A percentile compares a stretch with the other conserved stretches of the same genome.
Conservation (phyloP, 1,140 invertebrate genomes). For the Pseudomyrmex flavicornis region DNA sequence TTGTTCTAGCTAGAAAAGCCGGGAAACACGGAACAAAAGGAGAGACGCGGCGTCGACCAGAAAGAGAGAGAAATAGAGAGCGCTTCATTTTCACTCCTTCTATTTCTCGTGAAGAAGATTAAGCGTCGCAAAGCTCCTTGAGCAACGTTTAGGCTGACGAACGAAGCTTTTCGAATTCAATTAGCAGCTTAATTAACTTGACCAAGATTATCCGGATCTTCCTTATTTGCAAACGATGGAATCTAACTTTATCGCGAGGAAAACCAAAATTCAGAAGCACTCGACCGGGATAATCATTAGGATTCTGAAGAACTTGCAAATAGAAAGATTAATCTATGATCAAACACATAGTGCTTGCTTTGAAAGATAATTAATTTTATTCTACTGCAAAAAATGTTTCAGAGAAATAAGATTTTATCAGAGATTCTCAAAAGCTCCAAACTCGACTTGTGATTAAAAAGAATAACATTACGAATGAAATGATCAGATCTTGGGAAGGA, state of each 20-base stretch:
- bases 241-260: neutral
- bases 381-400: too few species aligned
- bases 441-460: too few species aligned
- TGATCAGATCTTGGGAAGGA: neutral
- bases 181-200: constrained; percentile 62
- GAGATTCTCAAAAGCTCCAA: too few species aligned
- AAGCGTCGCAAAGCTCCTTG: constrained; percentile 61
- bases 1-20: constrained; percentile 67
- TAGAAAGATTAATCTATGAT: neutral
- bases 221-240: neutral
- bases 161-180: constrained; percentile 57
- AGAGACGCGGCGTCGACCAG: too few species aligned
- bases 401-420: too few species aligned
- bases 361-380: too few species aligned
- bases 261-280: neutral
- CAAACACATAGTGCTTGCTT: neutral
- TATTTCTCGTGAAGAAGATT: constrained; percentile 57
- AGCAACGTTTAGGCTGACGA: constrained; percentile 55
- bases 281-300: neutral
- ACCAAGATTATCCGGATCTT: constrained; percentile 45
- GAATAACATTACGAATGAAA: neutral
- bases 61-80: too few species aligned
- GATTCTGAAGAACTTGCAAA: too few species aligned
- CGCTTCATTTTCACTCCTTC: constrained; percentile 25
- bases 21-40: constrained; percentile 53